phyloP scores from a whole-genome alignment of 2,113 vertebrate species.

The Phoenicopterus ruber region DNA sequence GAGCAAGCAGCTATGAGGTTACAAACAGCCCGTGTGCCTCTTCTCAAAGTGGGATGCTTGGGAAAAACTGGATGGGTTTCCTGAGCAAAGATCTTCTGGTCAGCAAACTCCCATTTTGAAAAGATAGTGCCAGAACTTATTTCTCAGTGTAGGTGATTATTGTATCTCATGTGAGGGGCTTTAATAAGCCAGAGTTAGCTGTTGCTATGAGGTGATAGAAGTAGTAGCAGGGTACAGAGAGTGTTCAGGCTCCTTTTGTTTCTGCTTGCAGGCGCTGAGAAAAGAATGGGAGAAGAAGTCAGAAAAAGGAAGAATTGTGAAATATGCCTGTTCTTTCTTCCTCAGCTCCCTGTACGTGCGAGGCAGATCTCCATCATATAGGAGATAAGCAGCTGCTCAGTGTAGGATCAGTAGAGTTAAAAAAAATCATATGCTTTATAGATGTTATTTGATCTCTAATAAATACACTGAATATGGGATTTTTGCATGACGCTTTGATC shows the following conservation, averaged over 20 bases:
- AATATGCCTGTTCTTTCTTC: not conserved
- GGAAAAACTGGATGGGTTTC: not conserved
- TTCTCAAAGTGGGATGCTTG: not conserved
- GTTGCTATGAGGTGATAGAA: not conserved
- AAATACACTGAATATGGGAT: constrained; percentile 25
- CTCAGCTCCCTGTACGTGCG: not conserved
- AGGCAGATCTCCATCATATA: not conserved
- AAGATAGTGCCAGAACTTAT: not conserved
- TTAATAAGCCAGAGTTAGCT: not conserved
- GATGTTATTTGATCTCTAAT: constrained; percentile 33
- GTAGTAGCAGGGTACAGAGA: not conserved
- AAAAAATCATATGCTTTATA: not conserved
- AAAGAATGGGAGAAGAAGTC: not conserved
- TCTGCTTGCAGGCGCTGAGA: not conserved
- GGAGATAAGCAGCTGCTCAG: not conserved
- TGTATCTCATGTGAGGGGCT: not conserved
- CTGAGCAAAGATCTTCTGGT: not conserved
- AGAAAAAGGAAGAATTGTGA: not conserved
- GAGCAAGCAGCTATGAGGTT: not conserved
- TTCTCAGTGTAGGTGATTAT: not conserved
- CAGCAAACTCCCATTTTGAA: not conserved
- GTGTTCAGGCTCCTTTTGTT: not conserved
- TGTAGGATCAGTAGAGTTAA: not conserved
- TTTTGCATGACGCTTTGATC: constrained; percentile 40
- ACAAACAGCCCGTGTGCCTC: not conserved